Conservation (phyloP, 2,797 vertebrate species). For the Melanotaenia maccullochi region DNA sequence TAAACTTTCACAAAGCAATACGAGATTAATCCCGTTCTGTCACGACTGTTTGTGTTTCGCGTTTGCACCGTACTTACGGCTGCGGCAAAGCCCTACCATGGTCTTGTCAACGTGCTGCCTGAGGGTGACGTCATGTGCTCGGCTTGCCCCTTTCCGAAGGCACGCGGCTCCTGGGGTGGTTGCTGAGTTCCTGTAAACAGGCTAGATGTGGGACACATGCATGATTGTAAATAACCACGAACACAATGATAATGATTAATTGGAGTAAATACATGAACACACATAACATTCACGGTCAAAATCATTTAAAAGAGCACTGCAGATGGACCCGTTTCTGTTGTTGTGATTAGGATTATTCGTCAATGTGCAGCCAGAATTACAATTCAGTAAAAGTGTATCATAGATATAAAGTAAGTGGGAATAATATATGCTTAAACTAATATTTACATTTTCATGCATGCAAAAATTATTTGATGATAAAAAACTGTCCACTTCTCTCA, state of each 20-base stretch:
- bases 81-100: slow-evolving; percentile 45
- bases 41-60: slow-evolving; percentile 30
- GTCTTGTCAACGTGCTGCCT: slow-evolving; percentile 71
- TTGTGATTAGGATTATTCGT: not conserved
- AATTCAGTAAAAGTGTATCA: not conserved
- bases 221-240: not conserved
- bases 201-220: slow-evolving; percentile 58
- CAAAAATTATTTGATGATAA: not conserved
- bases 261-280: not conserved
- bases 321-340: too few relatives aligned
- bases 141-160: slow-evolving; percentile 13
- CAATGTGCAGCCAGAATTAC: not conserved
- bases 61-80: slow-evolving; percentile 53
- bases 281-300: too few relatives aligned
- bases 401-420: not conserved
- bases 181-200: slow-evolving; percentile 57
- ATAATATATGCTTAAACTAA: not conserved
- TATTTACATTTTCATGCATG: not conserved
- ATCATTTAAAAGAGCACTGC: too few relatives aligned
- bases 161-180: slow-evolving; percentile 73
- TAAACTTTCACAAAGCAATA: too few relatives aligned
- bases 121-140: slow-evolving; percentile 55
- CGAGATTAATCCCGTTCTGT: too few relatives aligned
- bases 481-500: not conserved
- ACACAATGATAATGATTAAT: not conserved